These are phyloP conservation scores for Limenitis camilla DNA, from an alignment of 2,888 invertebrate species.

Conservation along the genomic window DNA sequence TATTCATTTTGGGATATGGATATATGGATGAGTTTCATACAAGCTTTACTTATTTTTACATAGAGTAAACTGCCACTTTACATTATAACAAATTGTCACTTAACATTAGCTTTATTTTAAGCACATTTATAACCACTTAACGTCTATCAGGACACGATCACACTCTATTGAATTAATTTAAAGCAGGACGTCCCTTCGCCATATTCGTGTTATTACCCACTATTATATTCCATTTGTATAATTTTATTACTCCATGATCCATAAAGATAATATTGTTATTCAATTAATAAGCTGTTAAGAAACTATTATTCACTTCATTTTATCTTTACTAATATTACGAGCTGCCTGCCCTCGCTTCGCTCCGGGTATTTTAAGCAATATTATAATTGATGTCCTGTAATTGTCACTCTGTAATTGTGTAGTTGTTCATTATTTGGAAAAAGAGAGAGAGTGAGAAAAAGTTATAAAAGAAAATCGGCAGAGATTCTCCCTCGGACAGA, in stretches of 20 bases:
- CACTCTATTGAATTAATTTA: conserved; percentile 33
- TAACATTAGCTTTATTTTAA: neutral
- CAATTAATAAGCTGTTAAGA: neutral
- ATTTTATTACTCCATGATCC: conserved; percentile 5
- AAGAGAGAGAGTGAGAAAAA: too few relatives aligned
- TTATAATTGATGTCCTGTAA: too few relatives aligned
- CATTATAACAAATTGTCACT: neutral
- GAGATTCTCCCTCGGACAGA: too few relatives aligned
- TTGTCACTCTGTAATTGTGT: too few relatives aligned
- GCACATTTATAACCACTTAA: conserved; percentile 16
- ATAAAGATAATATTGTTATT: neutral
- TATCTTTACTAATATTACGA: neutral
- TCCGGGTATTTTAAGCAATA: too few relatives aligned
- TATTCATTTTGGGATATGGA: too few relatives aligned
- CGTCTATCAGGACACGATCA: conserved; percentile 24
- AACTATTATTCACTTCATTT: neutral
- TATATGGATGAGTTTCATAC: too few relatives aligned
- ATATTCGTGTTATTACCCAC: conserved; percentile 18
- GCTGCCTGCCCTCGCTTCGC: too few relatives aligned
- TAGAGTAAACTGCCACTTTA: too few relatives aligned
- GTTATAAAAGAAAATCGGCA: too few relatives aligned
- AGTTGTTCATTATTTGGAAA: too few relatives aligned
- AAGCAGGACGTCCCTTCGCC: conserved; percentile 36
- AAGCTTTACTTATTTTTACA: too few relatives aligned
- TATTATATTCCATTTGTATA: neutral